Evolutionary conservation across 2,113 vertebrate species (phyloP).

Genomic region (Alexandromys fortis): DNA sequence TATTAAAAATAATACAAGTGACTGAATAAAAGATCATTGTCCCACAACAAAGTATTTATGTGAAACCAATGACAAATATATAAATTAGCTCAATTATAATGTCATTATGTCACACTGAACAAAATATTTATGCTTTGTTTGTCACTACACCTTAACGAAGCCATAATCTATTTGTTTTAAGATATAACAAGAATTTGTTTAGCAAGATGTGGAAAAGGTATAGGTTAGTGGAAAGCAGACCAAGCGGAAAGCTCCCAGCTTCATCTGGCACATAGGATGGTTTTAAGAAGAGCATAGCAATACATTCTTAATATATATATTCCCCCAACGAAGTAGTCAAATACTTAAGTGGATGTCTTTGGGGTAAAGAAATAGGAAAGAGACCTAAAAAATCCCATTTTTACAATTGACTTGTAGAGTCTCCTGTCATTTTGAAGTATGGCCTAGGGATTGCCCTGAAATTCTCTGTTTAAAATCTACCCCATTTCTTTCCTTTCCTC

Average conservation of each 20-base stretch:
- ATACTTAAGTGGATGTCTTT: not conserved
- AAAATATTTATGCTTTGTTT: not conserved
- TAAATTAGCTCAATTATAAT: not conserved
- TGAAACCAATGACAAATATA: not conserved
- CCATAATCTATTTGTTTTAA: not conserved
- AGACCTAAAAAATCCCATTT: not conserved
- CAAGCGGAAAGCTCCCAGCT: not conserved
- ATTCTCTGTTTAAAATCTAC: not conserved
- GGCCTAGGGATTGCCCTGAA: not conserved
- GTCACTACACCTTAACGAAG: not conserved
- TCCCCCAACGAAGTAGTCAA: not conserved
- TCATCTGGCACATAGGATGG: not conserved
- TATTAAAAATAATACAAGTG: too few species aligned
- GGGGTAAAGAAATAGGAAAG: not conserved
- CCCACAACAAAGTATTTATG: not conserved
- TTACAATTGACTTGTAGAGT: not conserved
- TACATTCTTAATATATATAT: not conserved
- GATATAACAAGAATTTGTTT: not conserved
- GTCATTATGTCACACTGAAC: not conserved
- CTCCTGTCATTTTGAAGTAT: not conserved
- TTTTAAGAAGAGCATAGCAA: not conserved
- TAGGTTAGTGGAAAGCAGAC: not conserved
- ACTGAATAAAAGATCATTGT: too few species aligned
- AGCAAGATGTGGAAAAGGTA: not conserved
- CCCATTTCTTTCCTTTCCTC: not conserved